Evolutionary conservation across 1,140 invertebrate species (phyloP), one percentile per base, ranked within the genome.

Genomic region (Rhopalosiphum padi): DNA sequence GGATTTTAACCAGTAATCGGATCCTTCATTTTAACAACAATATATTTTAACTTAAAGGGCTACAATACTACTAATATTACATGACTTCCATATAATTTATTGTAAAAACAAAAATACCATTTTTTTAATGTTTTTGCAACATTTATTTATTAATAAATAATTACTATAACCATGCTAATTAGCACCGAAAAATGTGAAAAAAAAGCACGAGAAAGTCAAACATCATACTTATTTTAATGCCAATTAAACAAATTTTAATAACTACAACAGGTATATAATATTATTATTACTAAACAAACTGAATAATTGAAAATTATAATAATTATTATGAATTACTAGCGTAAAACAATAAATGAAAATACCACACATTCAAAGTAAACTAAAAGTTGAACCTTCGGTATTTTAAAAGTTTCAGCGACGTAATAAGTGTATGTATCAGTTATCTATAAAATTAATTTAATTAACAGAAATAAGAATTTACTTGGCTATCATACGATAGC

Each of bases 11-110:
- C 41, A 43, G 85, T n/a, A 46, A 86, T 86, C 41, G 43, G 23
- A 86, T 86, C 41, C 37, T 46, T 86, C 15, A 86, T 86, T 86
- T 68, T 68, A 68, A 86, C 85, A 43, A 43, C 85, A 46, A 86
- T 46, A 30, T 46, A 43, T 86, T 86, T 86, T 7, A 25, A 86
- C 9, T 43, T 68, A n/a, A 86, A 41, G 85, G 41, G 23, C 15
- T 41, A 25, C 2, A 43, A 86, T 60, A 68, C 60, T 68, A 68
- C 60, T 68, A 68, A 68, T 68, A 15, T 68, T 68, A 68, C 30
- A 68, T n/a, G 30, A 68, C 11, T 68, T 68, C 4, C 11, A n/a
- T n/a, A 68, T 68, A 68, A 68, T 68, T 68, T 68, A 68, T 68
- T n/a, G 30, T 11, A 68, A 68, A 60, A 68, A 68, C 60, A 11